Conservation (phyloP, 2,888 invertebrate species). For the Drosophila emarginata region DNA sequence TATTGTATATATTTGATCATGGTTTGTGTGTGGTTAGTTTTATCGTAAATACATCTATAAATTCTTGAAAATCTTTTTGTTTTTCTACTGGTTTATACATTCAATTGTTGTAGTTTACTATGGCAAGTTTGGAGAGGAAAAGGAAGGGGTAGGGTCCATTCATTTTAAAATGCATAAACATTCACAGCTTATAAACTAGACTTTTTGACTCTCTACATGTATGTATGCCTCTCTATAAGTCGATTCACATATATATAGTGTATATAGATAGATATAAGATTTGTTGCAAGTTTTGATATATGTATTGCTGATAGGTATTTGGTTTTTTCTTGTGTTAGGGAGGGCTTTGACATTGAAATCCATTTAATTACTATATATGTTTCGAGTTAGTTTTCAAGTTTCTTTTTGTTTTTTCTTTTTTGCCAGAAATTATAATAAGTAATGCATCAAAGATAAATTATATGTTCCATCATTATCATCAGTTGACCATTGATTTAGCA, state of each 20-base stretch:
- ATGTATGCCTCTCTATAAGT: conserved; percentile 15
- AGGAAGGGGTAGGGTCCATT: conserved; percentile 24
- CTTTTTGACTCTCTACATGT: conserved; percentile 40
- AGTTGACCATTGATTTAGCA: conserved; percentile 24
- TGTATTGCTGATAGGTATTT: conserved; percentile 43
- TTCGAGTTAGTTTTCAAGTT: conserved; percentile 51
- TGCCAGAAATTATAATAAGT: neutral
- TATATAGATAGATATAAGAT: conserved; percentile 41
- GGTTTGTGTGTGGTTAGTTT: conserved; percentile 29
- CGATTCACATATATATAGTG: conserved; percentile 23
- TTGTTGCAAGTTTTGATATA: conserved; percentile 16
- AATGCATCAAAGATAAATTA: neutral
- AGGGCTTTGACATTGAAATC: conserved; percentile 74
- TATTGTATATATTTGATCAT: neutral
- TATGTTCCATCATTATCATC: neutral
- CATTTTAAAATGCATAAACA: conserved; percentile 70
- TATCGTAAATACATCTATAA: conserved; percentile 68
- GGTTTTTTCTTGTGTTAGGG: conserved; percentile 53
- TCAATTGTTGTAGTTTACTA: conserved; percentile 31
- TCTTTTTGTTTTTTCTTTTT: no score
- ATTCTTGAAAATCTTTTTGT: conserved; percentile 56
- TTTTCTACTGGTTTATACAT: conserved; percentile 71
- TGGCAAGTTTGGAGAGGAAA: neutral
- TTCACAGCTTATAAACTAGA: conserved; percentile 63
- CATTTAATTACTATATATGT: conserved; percentile 62